Evolutionary conservation across 2,113 vertebrate genomes (phyloP).

Genomic region (Percopsis transmontana): DNA sequence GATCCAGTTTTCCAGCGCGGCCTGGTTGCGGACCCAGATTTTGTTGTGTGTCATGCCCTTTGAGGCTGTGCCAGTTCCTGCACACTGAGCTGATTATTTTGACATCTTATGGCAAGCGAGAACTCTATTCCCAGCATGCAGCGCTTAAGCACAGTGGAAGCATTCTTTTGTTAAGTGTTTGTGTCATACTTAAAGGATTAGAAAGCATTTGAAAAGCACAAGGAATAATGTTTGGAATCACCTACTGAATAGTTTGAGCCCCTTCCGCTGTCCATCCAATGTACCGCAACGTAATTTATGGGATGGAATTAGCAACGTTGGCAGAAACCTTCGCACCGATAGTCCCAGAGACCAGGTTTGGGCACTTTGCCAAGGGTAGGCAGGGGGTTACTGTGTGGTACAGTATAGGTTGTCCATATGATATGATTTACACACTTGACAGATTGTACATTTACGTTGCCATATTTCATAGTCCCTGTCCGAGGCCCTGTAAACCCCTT

Average conservation of each 20-base stretch:
- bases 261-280: constrained; percentile 20
- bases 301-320: constrained; percentile 39
- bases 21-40: constrained; percentile 29
- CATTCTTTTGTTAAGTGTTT: constrained; percentile 73
- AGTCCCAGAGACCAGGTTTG: constrained; percentile 15
- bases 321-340: not conserved
- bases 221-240: constrained; percentile 68
- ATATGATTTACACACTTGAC: constrained; percentile 67
- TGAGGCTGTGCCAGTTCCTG: constrained; percentile 55
- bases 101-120: constrained; percentile 66
- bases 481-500: constrained; percentile 55
- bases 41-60: constrained; percentile 46
- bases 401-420: constrained; percentile 55
- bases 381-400: constrained; percentile 51
- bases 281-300: constrained; percentile 25
- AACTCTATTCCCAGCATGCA: constrained; percentile 62
- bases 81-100: constrained; percentile 66
- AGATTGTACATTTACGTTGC: constrained; percentile 62
- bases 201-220: constrained; percentile 53
- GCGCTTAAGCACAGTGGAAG: constrained; percentile 49
- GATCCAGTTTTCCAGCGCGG: constrained; percentile 9
- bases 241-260: constrained; percentile 49
- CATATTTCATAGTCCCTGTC: constrained; percentile 67
- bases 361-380: constrained; percentile 49
- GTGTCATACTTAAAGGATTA: constrained; percentile 78